phyloP scores from a whole-genome alignment of 1,140 invertebrate species.

The Caenorhabditis briggsae region DNA sequence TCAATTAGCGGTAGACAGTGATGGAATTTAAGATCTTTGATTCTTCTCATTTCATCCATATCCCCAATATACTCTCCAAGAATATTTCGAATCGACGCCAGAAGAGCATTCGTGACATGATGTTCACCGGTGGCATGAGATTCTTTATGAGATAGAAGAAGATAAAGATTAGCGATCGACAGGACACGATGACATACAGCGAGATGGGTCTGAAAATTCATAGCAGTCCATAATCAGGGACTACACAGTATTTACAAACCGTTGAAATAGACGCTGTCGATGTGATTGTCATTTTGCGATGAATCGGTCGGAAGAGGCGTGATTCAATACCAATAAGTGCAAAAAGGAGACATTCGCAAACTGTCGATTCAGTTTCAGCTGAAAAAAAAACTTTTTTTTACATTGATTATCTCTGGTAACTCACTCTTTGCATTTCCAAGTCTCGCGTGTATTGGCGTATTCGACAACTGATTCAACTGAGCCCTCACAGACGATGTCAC shows the following conservation, averaged over 20 bases:
- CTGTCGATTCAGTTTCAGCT: constrained; percentile 9
- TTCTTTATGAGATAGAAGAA: constrained; percentile 2
- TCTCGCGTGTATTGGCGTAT: constrained; percentile 23
- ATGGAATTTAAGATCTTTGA: not conserved
- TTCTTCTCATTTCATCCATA: constrained; percentile 24
- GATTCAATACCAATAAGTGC: constrained; percentile 24
- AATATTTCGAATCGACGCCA: not conserved
- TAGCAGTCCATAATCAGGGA: no score
- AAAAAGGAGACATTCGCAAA: constrained; percentile 21
- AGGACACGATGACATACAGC: constrained; percentile 37
- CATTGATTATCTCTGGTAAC: not conserved
- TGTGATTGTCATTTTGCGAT: constrained; percentile 45
- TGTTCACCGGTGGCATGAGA: no score
- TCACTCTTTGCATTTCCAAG: constrained; percentile 15
- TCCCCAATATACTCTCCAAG: constrained; percentile 3
- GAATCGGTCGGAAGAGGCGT: constrained; percentile 20
- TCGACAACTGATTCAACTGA: not conserved
- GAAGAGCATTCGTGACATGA: not conserved
- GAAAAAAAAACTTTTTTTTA: not conserved
- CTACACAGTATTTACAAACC: no score
- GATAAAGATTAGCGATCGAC: not conserved
- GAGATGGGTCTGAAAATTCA: constrained; percentile 3
- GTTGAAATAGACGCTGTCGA: constrained; percentile 16
- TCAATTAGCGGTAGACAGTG: constrained; percentile 32
- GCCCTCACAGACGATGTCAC: not conserved